These are phyloP conservation scores for Drosophila borborema DNA, from an alignment of 2,888 invertebrate species.

Conservation along the genomic window DNA sequence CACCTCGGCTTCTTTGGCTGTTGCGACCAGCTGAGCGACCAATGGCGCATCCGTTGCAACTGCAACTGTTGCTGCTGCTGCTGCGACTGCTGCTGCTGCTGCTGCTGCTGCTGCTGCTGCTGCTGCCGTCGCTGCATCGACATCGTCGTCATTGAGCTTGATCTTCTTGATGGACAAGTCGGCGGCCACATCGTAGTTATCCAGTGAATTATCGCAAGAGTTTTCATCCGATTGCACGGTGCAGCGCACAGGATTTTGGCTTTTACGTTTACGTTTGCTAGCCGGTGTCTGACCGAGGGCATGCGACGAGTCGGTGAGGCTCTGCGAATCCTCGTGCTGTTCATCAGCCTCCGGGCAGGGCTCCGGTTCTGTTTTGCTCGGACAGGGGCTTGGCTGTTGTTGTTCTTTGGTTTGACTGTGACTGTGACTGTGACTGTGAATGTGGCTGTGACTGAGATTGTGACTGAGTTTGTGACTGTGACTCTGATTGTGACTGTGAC, in stretches of 20 bases:
- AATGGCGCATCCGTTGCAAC: not conserved
- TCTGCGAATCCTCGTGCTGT: slow-evolving; percentile 88
- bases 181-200: slow-evolving; percentile 81
- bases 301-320: slow-evolving; percentile 72
- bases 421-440: slow-evolving; percentile 76
- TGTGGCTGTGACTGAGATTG: slow-evolving; percentile 83
- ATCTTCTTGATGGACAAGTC: slow-evolving; percentile 82
- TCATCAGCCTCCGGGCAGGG: slow-evolving; percentile 82
- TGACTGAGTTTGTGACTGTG: slow-evolving; percentile 79
- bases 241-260: slow-evolving; percentile 93
- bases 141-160: slow-evolving; percentile 38
- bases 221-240: slow-evolving; percentile 86
- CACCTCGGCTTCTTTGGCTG: slow-evolving; percentile 65
- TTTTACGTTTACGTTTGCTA: slow-evolving; percentile 94
- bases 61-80: not conserved
- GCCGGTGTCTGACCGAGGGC: slow-evolving; percentile 83
- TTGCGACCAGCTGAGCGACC: slow-evolving; percentile 48
- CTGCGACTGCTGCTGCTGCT: not conserved
- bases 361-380: slow-evolving; percentile 27
- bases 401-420: slow-evolving; percentile 82
- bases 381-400: slow-evolving; percentile 32
- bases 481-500: slow-evolving; percentile 85
- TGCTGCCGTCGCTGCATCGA: slow-evolving; percentile 7
- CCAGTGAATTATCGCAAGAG: slow-evolving; percentile 83
- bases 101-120: slow-evolving; percentile 1